Conservation (phyloP, 2,797 vertebrate species). For the Prionace glauca region DNA sequence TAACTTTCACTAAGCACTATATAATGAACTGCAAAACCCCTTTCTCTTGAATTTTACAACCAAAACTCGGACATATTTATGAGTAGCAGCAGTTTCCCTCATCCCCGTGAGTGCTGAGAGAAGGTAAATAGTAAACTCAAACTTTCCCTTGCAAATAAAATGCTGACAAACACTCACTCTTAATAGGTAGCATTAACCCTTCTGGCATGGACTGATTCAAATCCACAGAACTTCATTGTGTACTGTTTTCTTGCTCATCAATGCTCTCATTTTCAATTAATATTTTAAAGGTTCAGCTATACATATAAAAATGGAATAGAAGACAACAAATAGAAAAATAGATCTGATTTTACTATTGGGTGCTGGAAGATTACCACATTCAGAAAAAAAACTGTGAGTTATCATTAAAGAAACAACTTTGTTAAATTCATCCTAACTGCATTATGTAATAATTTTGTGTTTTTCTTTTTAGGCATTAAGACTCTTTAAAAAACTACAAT, state of each 20-base stretch:
- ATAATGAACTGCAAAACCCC: conserved; percentile 46
- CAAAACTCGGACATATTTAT: conserved; percentile 45
- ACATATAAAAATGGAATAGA: neutral
- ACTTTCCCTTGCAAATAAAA: conserved; percentile 43
- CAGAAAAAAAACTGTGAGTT: neutral
- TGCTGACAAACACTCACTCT: conserved; percentile 33
- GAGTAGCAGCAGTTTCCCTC: conserved; percentile 43
- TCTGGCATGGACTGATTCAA: neutral
- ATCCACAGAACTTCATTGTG: neutral
- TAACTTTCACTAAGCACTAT: conserved; percentile 47
- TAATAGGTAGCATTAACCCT: conserved; percentile 32
- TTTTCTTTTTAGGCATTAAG: neutral
- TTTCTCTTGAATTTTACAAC: conserved; percentile 48
- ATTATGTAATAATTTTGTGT: neutral
- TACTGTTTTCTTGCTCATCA: neutral
- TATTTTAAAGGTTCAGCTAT: neutral
- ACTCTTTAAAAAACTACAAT: neutral
- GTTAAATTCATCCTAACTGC: neutral
- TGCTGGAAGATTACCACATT: neutral
- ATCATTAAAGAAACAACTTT: neutral
- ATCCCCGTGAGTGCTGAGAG: neutral
- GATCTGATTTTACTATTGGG: neutral
- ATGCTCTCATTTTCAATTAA: neutral
- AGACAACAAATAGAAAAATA: neutral
- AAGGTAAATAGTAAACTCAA: conserved; percentile 44